Evolutionary conservation across 1,140 invertebrate genomes (phyloP), one percentile per base, ranked within the genome.

Genomic region (Theocolax elegans): DNA sequence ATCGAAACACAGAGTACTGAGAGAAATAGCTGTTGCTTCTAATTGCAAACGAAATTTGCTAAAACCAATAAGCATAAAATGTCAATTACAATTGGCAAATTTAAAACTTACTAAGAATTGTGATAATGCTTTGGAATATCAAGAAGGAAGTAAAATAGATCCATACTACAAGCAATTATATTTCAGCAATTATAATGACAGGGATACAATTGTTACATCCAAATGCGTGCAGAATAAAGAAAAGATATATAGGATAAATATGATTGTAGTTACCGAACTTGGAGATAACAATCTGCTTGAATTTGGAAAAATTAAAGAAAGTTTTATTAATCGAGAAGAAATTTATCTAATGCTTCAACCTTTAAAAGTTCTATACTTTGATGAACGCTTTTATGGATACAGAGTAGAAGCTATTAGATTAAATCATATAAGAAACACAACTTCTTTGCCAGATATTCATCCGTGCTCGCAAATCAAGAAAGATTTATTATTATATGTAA

Each of bases 1-100:
- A 54, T 72, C 67, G 3, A 71, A 75, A 46, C 74, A 75, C 19
- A 46, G 73, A 12, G 27, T 58, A 67, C 64, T 72, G n/a, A 72
- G 71, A 72, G 31, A 54, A 65, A 29, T 21, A 13, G 35, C 44
- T 25, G 25, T 27, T 23, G 13, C 54, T 3, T 13, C 40, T 40
- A 38, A 19, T 59, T 27, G 29, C 27, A 59, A 29, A 49, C 21
- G n/a, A n/a, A 68, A 68, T 60, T 38, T 60, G 38, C 8, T 68
- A 35, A 59, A 35, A 68, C 60, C 58, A 1, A 12, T 40, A n/a
- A 3, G 27, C n/a, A 54, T 53, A 42, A 54, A n/a, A 44, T 25
- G 15, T 35, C 56, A 62, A 44, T 62, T 69, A 51, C 25, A 23
- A 53, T 51, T 62, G 54, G 66, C 66, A 35, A 60, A 59, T 48